Percentiles rank a stretch among this genome's conserved stretches.
Conservation (phyloP, 2,797 vertebrate genomes). For the Odontamblyopus lacepedii region DNA sequence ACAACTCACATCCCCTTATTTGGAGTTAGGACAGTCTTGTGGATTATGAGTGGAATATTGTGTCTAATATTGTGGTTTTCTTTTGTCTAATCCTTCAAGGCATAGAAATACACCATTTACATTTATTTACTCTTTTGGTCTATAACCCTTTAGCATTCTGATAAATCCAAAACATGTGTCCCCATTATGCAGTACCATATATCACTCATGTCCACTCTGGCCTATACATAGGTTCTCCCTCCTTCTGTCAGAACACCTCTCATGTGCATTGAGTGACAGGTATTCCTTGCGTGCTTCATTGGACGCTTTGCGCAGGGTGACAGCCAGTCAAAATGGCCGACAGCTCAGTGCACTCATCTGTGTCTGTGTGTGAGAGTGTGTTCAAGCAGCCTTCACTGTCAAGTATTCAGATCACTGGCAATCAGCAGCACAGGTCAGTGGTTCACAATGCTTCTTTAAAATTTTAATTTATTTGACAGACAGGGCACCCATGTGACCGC, state of each 20-base stretch:
- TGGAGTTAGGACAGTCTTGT: not conserved
- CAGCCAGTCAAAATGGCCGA: constrained; percentile 69
- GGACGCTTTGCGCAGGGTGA: constrained; percentile 66
- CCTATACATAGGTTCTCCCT: constrained; percentile 49
- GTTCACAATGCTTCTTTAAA: constrained; percentile 31
- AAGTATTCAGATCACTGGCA: constrained; percentile 36
- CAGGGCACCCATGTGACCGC: constrained; percentile 15
- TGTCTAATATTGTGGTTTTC: too few relatives aligned
- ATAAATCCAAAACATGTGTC: constrained; percentile 22
- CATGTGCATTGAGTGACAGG: constrained; percentile 61
- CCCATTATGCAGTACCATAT: constrained; percentile 7
- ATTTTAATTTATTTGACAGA: constrained; percentile 21
- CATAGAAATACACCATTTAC: not conserved
- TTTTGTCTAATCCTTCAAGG: not conserved
- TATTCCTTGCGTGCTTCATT: constrained; percentile 62
- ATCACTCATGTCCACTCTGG: constrained; percentile 19
- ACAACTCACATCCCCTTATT: not conserved
- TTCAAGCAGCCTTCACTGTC: constrained; percentile 53
- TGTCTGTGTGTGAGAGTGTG: constrained; percentile 33
- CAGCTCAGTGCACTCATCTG: constrained; percentile 62
- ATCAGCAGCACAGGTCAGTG: constrained; percentile 40
- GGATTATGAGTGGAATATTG: not conserved
- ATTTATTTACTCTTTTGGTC: not conserved
- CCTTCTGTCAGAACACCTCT: constrained; percentile 49
- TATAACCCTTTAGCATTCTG: constrained; percentile 28